These are phyloP conservation scores for Rhinoderma darwinii DNA, from an alignment of 2,113 vertebrate genomes.

Conservation along the genomic window DNA sequence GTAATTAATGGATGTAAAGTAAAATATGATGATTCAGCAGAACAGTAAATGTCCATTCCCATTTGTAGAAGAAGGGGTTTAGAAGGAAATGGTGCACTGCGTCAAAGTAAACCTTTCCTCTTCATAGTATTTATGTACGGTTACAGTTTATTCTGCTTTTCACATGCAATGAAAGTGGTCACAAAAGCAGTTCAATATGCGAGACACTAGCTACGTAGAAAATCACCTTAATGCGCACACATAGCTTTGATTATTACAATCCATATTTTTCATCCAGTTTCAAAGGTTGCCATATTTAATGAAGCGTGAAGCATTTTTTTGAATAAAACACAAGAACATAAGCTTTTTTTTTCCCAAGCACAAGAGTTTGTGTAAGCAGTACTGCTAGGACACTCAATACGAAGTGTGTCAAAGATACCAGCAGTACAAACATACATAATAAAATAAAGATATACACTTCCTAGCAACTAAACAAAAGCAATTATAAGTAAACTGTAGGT, in stretches of 20 bases:
- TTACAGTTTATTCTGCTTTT: constrained; percentile 37
- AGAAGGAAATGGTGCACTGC: constrained; percentile 41
- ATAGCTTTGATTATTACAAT: constrained; percentile 55
- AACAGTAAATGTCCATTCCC: neutral
- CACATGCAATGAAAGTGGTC: constrained; percentile 16
- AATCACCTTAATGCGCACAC: constrained; percentile 55
- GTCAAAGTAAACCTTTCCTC: constrained; percentile 36
- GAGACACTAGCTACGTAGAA: constrained; percentile 38
- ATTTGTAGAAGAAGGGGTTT: neutral
- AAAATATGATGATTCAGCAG: neutral
- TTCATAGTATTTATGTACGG: constrained; percentile 24
- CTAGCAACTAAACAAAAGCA: neutral
- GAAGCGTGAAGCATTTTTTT: constrained; percentile 48
- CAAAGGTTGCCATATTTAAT: constrained; percentile 55
- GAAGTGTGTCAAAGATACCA: neutral
- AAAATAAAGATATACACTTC: neutral
- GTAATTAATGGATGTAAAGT: neutral
- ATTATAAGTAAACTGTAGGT: neutral
- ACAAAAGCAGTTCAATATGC: constrained; percentile 47
- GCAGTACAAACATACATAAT: neutral
- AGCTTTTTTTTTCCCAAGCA: constrained; percentile 25
- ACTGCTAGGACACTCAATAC: constrained; percentile 29
- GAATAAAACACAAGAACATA: constrained; percentile 41
- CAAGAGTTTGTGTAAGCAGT: constrained; percentile 33
- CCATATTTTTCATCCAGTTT: constrained; percentile 56